Evolutionary conservation across 2,113 vertebrate species (phyloP).

Genomic region (Prionailurus bengalensis): DNA sequence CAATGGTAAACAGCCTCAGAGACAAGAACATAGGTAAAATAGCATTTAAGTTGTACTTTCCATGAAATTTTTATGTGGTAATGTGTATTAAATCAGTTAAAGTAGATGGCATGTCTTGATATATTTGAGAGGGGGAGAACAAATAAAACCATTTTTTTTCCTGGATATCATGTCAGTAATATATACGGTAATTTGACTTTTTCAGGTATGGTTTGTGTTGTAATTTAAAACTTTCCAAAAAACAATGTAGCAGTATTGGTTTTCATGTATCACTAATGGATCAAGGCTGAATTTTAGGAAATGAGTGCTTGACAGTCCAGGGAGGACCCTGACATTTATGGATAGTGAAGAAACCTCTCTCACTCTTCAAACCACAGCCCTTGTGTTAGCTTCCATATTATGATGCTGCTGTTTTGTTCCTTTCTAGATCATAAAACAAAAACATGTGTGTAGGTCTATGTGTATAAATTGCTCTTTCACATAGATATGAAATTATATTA

Average conservation of each 20-base stretch:
- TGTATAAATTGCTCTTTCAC: neutral
- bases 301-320: constrained; percentile 57
- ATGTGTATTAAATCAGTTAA: constrained; percentile 82
- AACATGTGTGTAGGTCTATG: neutral
- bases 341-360: constrained; percentile 6
- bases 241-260: constrained; percentile 69
- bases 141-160: constrained; percentile 71
- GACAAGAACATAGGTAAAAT: constrained; percentile 82
- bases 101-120: constrained; percentile 74
- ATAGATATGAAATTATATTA: neutral
- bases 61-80: constrained; percentile 86
- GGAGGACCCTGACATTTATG: constrained; percentile 59
- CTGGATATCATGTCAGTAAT: constrained; percentile 75
- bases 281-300: constrained; percentile 72
- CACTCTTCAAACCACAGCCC: neutral
- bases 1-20: constrained; percentile 83
- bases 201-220: constrained; percentile 68
- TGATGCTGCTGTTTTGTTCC: neutral
- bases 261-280: constrained; percentile 74
- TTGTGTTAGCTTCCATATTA: neutral
- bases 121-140: constrained; percentile 43
- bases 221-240: constrained; percentile 78
- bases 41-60: constrained; percentile 83
- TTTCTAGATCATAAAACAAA: neutral
- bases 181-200: constrained; percentile 74